These are phyloP conservation scores for Pachycephala philippinensis DNA, from an alignment of 2,113 vertebrate species.

Conservation along the genomic window DNA sequence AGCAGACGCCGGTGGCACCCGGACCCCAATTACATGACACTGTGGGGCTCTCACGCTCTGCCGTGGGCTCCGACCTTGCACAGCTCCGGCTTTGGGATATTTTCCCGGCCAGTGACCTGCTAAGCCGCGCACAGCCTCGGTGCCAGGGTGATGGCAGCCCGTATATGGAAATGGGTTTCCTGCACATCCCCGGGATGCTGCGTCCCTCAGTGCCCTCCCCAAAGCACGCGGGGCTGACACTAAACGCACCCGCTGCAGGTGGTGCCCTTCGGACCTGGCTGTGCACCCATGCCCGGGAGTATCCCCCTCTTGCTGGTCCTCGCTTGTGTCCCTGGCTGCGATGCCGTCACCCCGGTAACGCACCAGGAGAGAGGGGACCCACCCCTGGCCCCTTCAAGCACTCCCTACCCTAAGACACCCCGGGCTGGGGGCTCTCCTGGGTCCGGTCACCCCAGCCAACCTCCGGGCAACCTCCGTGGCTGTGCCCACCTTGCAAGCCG, in stretches of 20 bases:
- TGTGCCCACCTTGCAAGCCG: not conserved
- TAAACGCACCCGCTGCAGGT: rapidly evolving
- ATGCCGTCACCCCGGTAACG: not conserved
- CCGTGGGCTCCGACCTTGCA: not conserved
- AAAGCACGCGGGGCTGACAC: rapidly evolving
- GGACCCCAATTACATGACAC: rapidly evolving
- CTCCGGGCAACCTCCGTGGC: not conserved
- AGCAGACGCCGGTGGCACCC: not conserved
- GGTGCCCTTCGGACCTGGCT: not conserved
- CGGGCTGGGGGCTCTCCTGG: not conserved
- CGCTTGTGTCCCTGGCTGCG: rapidly evolving
- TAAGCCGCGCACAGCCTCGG: rapidly evolving
- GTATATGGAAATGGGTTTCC: rapidly evolving
- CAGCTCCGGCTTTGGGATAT: rapidly evolving
- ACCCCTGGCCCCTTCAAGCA: rapidly evolving
- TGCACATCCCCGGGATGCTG: rapidly evolving
- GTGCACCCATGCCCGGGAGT: rapidly evolving
- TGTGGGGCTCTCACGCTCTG: not conserved
- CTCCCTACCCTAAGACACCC: not conserved
- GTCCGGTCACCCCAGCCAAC: not conserved
- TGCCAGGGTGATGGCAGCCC: rapidly evolving
- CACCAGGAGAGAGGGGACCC: not conserved
- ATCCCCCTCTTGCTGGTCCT: not conserved
- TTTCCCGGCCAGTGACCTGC: not conserved
- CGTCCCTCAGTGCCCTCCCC: rapidly evolving